Conservation (phyloP, 2,888 invertebrate genomes). For the Malthinus flaveolus region DNA sequence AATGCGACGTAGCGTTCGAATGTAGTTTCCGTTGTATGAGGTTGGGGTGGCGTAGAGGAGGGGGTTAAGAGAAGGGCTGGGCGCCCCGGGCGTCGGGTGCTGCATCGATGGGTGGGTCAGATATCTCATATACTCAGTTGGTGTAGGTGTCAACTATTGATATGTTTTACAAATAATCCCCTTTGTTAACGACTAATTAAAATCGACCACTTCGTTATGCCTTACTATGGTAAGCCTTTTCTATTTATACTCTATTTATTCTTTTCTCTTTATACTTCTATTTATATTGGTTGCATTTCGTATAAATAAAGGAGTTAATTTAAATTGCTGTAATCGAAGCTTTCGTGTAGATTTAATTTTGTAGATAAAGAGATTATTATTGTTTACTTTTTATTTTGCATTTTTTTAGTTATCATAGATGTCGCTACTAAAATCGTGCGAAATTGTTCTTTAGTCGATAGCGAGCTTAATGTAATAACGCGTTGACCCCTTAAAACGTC, state of each 20-base stretch:
- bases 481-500: not conserved
- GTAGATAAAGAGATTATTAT: not conserved
- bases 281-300: too few species aligned
- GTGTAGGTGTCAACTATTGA: slow-evolving; percentile 39
- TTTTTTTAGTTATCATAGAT: not conserved
- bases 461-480: not conserved
- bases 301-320: not conserved
- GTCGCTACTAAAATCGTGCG: not conserved
- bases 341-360: not conserved
- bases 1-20: slow-evolving; percentile 32
- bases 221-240: slow-evolving; percentile 15
- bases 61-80: slow-evolving; percentile 48
- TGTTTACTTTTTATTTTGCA: slow-evolving; percentile 2
- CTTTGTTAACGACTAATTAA: not conserved
- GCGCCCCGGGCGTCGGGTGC: slow-evolving; percentile 56
- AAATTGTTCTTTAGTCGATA: slow-evolving; percentile 1
- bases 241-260: too few species aligned
- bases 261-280: too few species aligned
- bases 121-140: slow-evolving; percentile 49
- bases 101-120: slow-evolving; percentile 57
- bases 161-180: slow-evolving; percentile 26
- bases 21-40: slow-evolving; percentile 39
- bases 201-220: not conserved
- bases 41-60: slow-evolving; percentile 53
- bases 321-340: not conserved